Evolutionary conservation across 2,113 vertebrate species (phyloP).

Genomic region (Antennarius striatus): DNA sequence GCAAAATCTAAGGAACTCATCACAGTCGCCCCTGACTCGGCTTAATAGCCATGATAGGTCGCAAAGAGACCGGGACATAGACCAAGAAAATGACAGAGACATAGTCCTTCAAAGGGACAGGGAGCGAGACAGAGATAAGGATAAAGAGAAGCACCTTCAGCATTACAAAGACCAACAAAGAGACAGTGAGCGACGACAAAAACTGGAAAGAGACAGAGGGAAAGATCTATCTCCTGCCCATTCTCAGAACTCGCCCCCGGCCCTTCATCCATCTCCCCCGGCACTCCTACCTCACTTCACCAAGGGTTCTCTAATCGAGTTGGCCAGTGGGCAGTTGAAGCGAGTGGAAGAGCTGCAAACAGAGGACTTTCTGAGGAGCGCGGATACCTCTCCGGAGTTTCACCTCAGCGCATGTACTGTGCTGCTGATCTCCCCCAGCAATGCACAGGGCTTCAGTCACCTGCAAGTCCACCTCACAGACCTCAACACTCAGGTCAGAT

Average conservation of each 20-base stretch:
- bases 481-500: slow-evolving; percentile 82
- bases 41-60: slow-evolving; percentile 75
- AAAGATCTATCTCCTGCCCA: slow-evolving; percentile 64
- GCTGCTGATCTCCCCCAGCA: slow-evolving; percentile 74
- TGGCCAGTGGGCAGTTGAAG: slow-evolving; percentile 79
- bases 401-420: slow-evolving; percentile 83
- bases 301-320: slow-evolving; percentile 82
- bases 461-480: slow-evolving; percentile 82
- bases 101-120: slow-evolving; percentile 48
- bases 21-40: slow-evolving; percentile 67
- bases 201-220: slow-evolving; percentile 59
- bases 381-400: slow-evolving; percentile 78
- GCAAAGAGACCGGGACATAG: slow-evolving; percentile 60
- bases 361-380: slow-evolving; percentile 81
- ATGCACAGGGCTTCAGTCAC: slow-evolving; percentile 75
- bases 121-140: slow-evolving; percentile 48
- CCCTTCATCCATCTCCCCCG: slow-evolving; percentile 62
- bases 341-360: slow-evolving; percentile 81
- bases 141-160: slow-evolving; percentile 58
- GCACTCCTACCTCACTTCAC: slow-evolving; percentile 84
- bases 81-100: slow-evolving; percentile 47
- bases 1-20: slow-evolving; percentile 67
- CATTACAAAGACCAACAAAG: slow-evolving; percentile 66
- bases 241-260: slow-evolving; percentile 51
- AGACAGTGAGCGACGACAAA: slow-evolving; percentile 57